Evolutionary conservation across 2,797 vertebrate species (phyloP).

Genomic region (Phrynocephalus forsythii): DNA sequence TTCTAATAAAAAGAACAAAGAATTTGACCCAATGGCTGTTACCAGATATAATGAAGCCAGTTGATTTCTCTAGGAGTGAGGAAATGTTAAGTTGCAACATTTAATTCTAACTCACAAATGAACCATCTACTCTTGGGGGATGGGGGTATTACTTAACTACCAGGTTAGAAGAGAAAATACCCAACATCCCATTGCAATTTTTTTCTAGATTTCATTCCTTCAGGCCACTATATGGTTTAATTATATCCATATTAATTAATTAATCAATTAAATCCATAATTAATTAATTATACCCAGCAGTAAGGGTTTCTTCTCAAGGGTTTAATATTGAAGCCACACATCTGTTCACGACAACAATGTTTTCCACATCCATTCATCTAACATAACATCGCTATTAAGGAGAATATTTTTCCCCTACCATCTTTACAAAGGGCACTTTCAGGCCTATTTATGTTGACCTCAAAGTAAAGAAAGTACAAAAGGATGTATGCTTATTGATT

Average conservation of each 20-base stretch:
- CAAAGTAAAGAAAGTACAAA: neutral
- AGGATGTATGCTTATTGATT: neutral
- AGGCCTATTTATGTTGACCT: neutral
- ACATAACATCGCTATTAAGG: too few species aligned
- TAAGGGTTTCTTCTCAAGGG: neutral
- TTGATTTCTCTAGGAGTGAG: constrained; percentile 68
- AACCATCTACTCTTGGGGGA: constrained; percentile 75
- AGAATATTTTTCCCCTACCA: neutral
- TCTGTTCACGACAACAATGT: neutral
- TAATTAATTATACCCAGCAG: too few species aligned
- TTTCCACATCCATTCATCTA: neutral
- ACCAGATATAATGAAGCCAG: constrained; percentile 70
- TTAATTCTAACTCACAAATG: constrained; percentile 52
- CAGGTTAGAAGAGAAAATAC: constrained; percentile 66
- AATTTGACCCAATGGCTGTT: constrained; percentile 61
- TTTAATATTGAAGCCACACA: too few species aligned
- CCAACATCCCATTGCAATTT: constrained; percentile 45
- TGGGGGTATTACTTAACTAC: constrained; percentile 84
- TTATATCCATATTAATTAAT: too few species aligned
- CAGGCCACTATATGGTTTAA: constrained; percentile 57
- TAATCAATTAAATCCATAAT: too few species aligned
- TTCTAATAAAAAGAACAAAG: neutral
- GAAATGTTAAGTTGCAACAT: constrained; percentile 77
- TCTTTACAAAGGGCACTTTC: neutral
- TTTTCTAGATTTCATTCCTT: constrained; percentile 14